Evolutionary conservation across 2,888 invertebrate genomes (phyloP).

Genomic region (Dolichopus griseipennis): DNA sequence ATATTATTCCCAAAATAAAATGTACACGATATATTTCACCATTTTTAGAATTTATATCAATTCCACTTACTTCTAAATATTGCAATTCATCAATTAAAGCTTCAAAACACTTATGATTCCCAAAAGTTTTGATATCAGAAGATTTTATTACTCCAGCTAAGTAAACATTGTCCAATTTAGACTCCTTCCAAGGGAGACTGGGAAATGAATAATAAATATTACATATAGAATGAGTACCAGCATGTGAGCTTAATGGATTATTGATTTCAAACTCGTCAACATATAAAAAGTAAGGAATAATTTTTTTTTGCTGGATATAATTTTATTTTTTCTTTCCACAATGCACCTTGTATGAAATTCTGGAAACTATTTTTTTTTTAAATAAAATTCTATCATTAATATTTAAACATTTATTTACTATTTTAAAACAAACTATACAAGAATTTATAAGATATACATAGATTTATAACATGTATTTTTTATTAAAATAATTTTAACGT

Average conservation of each 20-base stretch:
- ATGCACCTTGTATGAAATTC: too few species aligned
- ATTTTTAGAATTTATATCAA: slow-evolving; percentile 18
- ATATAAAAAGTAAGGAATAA: slow-evolving; percentile 11
- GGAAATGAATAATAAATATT: slow-evolving; percentile 12
- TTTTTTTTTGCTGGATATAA: neutral
- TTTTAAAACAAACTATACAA: too few species aligned
- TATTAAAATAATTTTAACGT: too few species aligned
- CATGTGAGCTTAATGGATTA: slow-evolving; percentile 15
- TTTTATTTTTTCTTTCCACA: too few species aligned
- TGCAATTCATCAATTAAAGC: slow-evolving; percentile 25
- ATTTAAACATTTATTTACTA: too few species aligned
- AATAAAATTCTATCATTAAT: too few species aligned
- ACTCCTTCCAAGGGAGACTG: too few species aligned
- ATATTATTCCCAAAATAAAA: slow-evolving; percentile 19
- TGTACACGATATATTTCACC: slow-evolving; percentile 16
- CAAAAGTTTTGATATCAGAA: slow-evolving; percentile 25
- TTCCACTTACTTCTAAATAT: slow-evolving; percentile 25
- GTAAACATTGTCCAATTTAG: too few species aligned
- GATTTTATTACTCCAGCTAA: slow-evolving; percentile 25
- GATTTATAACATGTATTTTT: neutral
- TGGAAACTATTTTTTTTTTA: too few species aligned
- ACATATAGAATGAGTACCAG: slow-evolving; percentile 13
- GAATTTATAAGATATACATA: too few species aligned
- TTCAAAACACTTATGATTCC: slow-evolving; percentile 25
- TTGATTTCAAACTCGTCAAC: slow-evolving; percentile 18